A percentile compares a stretch with the other conserved stretches of the same genome.
Evolutionary conservation across 2,113 vertebrate species (phyloP).

Genomic region (Panurus biarmicus): DNA sequence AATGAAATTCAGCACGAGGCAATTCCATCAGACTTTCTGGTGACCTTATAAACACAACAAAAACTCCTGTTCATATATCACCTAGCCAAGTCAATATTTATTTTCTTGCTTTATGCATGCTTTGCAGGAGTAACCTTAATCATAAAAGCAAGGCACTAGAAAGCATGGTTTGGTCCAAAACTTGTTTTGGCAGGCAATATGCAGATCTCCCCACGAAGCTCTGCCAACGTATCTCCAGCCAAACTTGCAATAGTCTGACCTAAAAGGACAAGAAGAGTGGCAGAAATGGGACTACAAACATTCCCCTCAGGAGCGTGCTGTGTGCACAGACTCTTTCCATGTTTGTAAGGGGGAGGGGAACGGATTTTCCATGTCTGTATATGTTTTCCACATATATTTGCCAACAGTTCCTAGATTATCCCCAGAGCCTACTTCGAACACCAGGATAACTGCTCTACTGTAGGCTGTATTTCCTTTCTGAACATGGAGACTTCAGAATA

Average conservation of each 20-base stretch:
- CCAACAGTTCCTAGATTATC: slow-evolving; percentile 38
- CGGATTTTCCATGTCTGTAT: slow-evolving; percentile 51
- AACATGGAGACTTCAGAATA: slow-evolving; percentile 5
- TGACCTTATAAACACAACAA: slow-evolving; percentile 22
- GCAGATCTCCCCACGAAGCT: not conserved
- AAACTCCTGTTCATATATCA: slow-evolving; percentile 8
- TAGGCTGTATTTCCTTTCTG: slow-evolving; percentile 28
- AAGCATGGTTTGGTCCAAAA: not conserved
- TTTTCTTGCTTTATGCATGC: not conserved
- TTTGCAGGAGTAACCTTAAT: slow-evolving; percentile 13
- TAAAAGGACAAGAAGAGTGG: slow-evolving; percentile 47
- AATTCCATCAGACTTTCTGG: not conserved
- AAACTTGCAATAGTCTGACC: slow-evolving; percentile 32
- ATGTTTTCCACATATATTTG: slow-evolving; percentile 49
- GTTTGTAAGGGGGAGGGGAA: slow-evolving; percentile 33
- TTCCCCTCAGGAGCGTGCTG: not conserved
- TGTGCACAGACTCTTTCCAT: slow-evolving; percentile 16
- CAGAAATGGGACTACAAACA: slow-evolving; percentile 47
- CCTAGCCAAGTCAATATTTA: slow-evolving; percentile 32
- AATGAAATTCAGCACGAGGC: not conserved
- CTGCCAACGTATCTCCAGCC: slow-evolving; percentile 17
- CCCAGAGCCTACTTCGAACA: slow-evolving; percentile 29
- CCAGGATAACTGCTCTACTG: not conserved
- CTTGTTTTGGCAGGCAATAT: not conserved
- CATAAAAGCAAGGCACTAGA: slow-evolving; percentile 22